Percentiles rank a stretch among this genome's conserved stretches.
phyloP scores from a whole-genome alignment of 2,797 vertebrate genomes.

The Pelobates cultripes region DNA sequence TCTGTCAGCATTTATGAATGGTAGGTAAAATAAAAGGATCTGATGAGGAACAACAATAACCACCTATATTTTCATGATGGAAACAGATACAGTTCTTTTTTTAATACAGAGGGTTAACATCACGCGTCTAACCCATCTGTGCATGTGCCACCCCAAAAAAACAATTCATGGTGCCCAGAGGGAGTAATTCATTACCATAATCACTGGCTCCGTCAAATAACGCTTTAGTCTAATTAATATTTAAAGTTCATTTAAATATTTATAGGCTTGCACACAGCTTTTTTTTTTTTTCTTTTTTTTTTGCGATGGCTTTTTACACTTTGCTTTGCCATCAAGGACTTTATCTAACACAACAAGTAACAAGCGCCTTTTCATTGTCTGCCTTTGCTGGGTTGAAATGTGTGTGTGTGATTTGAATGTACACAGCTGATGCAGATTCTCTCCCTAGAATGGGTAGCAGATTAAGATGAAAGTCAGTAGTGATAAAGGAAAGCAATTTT shows the following conservation, averaged over 20 bases:
- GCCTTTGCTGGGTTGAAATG: constrained; percentile 43
- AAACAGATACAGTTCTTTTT: too few relatives aligned
- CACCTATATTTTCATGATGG: too few relatives aligned
- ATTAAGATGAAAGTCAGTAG: constrained; percentile 66
- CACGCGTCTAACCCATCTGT: background rate
- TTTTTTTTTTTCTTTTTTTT: constrained; percentile 11
- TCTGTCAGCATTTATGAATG: too few relatives aligned
- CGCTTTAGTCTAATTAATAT: constrained; percentile 49
- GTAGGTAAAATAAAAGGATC: too few relatives aligned
- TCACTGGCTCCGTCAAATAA: constrained; percentile 43
- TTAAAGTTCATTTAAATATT: constrained; percentile 49
- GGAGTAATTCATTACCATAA: constrained; percentile 46
- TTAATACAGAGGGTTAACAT: background rate
- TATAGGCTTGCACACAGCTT: constrained; percentile 27
- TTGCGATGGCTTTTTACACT: constrained; percentile 29
- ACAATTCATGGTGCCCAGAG: background rate
- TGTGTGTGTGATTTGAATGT: constrained; percentile 64
- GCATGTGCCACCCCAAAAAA: background rate
- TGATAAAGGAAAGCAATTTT: constrained; percentile 62
- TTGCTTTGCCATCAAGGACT: constrained; percentile 23
- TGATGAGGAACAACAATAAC: too few relatives aligned
- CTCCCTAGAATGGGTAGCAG: constrained; percentile 61
- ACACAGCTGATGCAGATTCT: constrained; percentile 61
- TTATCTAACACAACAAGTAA: constrained; percentile 19
- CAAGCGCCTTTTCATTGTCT: constrained; percentile 18